Conservation (phyloP, 2,113 vertebrate genomes). For the Myrmecobius fasciatus region DNA sequence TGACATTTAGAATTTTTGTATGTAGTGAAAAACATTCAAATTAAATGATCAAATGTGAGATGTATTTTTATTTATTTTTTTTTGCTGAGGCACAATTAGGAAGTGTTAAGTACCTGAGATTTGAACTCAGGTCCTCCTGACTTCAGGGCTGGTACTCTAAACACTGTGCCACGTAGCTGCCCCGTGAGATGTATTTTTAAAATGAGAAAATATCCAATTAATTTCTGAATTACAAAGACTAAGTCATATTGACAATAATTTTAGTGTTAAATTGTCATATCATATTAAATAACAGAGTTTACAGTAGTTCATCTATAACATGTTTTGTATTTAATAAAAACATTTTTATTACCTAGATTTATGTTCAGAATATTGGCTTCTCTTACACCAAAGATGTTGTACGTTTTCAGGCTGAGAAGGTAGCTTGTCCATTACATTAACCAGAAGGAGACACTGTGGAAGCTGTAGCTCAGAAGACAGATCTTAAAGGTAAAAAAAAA, state of each 20-base stretch:
- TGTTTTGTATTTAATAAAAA: not conserved
- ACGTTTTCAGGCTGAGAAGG: constrained; percentile 87
- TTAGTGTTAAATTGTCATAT: not conserved
- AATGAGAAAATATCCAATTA: not conserved
- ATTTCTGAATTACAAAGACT: not conserved
- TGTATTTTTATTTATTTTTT: too few relatives aligned
- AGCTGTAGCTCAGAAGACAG: constrained; percentile 86
- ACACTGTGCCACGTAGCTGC: too few relatives aligned
- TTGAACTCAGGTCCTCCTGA: too few relatives aligned
- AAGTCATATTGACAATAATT: not conserved
- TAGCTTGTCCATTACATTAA: constrained; percentile 88
- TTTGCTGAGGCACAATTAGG: too few relatives aligned
- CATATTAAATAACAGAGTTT: not conserved
- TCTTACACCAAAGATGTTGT: constrained; percentile 88
- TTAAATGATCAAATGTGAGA: not conserved
- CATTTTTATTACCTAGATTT: constrained; percentile 74
- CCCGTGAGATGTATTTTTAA: not conserved
- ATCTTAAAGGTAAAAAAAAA: constrained; percentile 78
- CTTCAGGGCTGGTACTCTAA: too few relatives aligned
- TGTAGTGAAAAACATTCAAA: not conserved
- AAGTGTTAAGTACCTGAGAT: too few relatives aligned
- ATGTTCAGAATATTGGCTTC: constrained; percentile 83
- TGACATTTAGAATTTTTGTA: not conserved
- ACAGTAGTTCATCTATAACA: not conserved
- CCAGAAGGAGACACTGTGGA: constrained; percentile 90